Evolutionary conservation across 1,140 invertebrate genomes (phyloP), one percentile per base, ranked within the genome.

Genomic region (Limonius californicus): DNA sequence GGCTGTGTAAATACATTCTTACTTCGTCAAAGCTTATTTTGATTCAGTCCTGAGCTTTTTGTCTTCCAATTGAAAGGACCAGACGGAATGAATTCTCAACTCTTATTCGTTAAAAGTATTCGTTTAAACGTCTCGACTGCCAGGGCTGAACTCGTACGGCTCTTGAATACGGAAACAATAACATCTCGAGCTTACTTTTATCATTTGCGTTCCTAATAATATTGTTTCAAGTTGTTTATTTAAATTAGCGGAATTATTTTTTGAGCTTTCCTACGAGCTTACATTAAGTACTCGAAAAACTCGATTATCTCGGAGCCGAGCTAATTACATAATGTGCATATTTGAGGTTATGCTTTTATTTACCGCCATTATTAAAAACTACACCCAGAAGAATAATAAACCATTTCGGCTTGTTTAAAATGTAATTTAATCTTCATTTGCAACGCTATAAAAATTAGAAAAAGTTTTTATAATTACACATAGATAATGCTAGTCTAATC

Each of bases 1-100:
- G 63, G 65, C 71, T 70, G 68, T 69, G 69, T 72, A 74, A 74
- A 74, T 74, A 72, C 64, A 67, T 66, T 61, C 63, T 68, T 50
- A 50, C 16, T 63, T 35, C 60, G 68, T 67, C 54, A 63, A 65
- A 58, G 63, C 60, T 50, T 66, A 66, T 68, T 71, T 70, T 59
- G 63, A 70, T 71, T 70, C 55, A 61, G 63, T 56, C 20, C 45
- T 21, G 45, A 50, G 57, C 59, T 64, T 62, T 70, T 68, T 70
- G 65, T 68, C 63, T 65, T 68, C 43, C 45, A 50, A 50, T 50
- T 50, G 45, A 55, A 59, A 55, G 59, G 62, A 64, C 45, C 14
- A 50, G 45, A 50, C 45, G 45, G 45, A 50, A 50, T 50, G 45
- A 50, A 50, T 50, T 50, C 20, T 50, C 42, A 45, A 45, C 42